Conservation (phyloP, 2,797 vertebrate species). For the Macrochelys suwanniensis region DNA sequence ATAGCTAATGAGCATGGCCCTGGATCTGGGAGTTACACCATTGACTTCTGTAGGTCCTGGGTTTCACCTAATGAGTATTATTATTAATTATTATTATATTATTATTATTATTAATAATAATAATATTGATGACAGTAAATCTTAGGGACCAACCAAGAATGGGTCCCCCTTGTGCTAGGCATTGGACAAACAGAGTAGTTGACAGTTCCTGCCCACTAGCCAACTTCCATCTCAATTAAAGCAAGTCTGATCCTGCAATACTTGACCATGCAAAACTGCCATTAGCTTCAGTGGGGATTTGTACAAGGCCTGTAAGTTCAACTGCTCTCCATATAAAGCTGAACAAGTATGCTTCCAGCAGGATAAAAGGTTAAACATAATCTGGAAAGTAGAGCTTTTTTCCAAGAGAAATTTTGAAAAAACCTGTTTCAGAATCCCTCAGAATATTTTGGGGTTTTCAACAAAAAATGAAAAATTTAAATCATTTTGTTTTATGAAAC, state of each 20-base stretch:
- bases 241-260: background rate
- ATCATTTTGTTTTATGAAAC: background rate
- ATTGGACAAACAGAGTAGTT: background rate
- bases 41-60: background rate
- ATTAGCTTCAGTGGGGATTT: background rate
- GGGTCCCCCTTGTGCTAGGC: background rate
- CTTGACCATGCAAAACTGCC: conserved; percentile 31
- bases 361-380: background rate
- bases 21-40: background rate
- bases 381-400: background rate
- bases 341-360: background rate
- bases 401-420: background rate
- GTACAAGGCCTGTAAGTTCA: background rate
- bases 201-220: background rate
- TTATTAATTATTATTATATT: background rate
- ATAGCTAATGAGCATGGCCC: background rate
- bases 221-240: conserved; percentile 15
- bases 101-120: background rate
- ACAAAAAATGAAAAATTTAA: background rate
- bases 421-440: background rate
- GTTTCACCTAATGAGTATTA: background rate
- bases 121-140: background rate
- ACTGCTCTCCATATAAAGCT: background rate
- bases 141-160: background rate
- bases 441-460: background rate